Conservation (phyloP, 2,797 vertebrate species). For the Enteromius treurensis region DNA sequence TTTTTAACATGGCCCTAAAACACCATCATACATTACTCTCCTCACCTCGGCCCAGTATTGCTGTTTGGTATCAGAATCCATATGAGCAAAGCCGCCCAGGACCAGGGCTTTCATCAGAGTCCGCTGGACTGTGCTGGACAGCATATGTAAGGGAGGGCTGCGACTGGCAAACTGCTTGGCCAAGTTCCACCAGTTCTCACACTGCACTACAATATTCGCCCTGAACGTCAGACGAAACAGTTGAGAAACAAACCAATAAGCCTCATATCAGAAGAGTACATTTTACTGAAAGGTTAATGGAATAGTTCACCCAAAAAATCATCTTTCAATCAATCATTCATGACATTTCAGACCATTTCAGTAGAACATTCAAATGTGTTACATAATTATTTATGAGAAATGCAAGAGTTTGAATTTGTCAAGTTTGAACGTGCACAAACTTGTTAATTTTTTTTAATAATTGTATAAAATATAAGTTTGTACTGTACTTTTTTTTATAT, state of each 20-base stretch:
- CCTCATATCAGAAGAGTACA: neutral
- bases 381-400: neutral
- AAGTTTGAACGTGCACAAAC: neutral
- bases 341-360: neutral
- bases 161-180: conserved; percentile 96
- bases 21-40: neutral
- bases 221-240: conserved; percentile 68
- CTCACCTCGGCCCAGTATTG: conserved; percentile 98
- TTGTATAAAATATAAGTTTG: neutral
- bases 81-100: conserved; percentile 95
- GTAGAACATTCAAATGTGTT: neutral
- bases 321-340: neutral
- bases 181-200: conserved; percentile 98
- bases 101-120: conserved; percentile 98
- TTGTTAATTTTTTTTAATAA: too few relatives aligned
- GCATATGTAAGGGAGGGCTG: conserved; percentile 92
- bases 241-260: neutral
- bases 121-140: conserved; percentile 94
- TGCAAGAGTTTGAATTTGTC: neutral
- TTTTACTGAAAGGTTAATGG: neutral
- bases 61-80: conserved; percentile 96
- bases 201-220: conserved; percentile 97
- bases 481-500: neutral
- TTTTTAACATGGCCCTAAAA: too few relatives aligned
- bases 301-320: neutral